phyloP scores from a whole-genome alignment of 2,797 vertebrate species.

The Hypotaenidia okinawae region DNA sequence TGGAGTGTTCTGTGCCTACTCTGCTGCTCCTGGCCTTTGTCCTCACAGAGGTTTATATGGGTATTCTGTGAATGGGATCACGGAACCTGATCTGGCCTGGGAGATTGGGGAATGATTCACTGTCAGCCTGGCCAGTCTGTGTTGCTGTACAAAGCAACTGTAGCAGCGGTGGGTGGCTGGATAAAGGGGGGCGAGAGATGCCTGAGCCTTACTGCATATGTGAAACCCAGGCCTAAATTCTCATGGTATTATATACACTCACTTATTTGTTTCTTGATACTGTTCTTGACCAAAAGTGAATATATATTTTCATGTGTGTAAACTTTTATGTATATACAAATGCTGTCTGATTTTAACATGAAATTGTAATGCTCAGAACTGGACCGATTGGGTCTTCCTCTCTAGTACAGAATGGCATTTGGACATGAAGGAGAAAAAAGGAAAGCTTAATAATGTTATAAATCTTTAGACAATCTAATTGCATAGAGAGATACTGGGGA shows the following conservation, averaged over 20 bases:
- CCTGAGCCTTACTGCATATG: background rate
- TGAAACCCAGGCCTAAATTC: background rate
- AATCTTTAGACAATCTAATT: background rate
- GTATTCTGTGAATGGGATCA: background rate
- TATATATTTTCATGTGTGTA: background rate
- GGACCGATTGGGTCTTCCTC: background rate
- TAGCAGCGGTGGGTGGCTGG: background rate
- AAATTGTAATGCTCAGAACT: background rate
- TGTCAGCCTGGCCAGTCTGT: accelerated
- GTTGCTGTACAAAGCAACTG: background rate
- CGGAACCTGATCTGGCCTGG: background rate
- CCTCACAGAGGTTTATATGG: background rate
- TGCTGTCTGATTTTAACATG: background rate
- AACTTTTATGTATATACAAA: background rate
- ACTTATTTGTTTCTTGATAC: background rate
- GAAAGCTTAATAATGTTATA: background rate
- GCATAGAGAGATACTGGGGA: background rate
- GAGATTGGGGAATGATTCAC: background rate
- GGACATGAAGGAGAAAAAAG: background rate
- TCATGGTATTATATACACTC: background rate
- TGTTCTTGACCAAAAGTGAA: background rate
- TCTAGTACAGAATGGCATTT: background rate
- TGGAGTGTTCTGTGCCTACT: background rate
- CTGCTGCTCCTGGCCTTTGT: background rate
- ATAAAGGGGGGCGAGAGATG: background rate